phyloP scores from a whole-genome alignment of 1,140 invertebrate genomes.

The Mycetomoellerius zeteki region DNA sequence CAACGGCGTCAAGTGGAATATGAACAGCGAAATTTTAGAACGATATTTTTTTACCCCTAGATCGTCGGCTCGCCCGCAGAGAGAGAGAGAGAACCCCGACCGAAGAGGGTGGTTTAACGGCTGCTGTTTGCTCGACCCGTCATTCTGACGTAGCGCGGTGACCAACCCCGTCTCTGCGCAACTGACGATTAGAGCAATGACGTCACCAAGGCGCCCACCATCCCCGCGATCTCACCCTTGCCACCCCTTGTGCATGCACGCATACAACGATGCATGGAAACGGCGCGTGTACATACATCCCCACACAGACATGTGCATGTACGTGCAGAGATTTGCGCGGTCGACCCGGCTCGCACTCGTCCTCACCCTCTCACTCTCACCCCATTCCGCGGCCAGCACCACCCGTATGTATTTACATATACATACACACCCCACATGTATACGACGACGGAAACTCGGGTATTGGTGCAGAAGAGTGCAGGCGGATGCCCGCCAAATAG shows the following conservation, averaged over 20 bases:
- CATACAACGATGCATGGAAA: neutral
- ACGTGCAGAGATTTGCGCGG: slow-evolving; percentile 44
- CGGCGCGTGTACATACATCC: neutral
- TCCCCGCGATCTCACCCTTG: slow-evolving; percentile 37
- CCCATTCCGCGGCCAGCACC: slow-evolving; percentile 41
- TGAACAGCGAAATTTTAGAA: slow-evolving; percentile 19
- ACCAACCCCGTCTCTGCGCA: slow-evolving; percentile 72
- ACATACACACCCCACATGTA: neutral
- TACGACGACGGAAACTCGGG: slow-evolving; percentile 6
- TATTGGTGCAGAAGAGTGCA: slow-evolving; percentile 48
- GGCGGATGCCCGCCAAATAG: slow-evolving; percentile 8
- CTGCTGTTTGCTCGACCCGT: slow-evolving; percentile 62
- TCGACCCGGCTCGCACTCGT: slow-evolving; percentile 39
- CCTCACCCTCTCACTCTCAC: slow-evolving; percentile 8
- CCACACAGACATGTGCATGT: neutral
- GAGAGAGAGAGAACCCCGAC: slow-evolving; percentile 47
- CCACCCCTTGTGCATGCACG: neutral
- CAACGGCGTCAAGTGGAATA: neutral
- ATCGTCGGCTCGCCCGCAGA: slow-evolving; percentile 74
- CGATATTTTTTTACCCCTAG: slow-evolving; percentile 67
- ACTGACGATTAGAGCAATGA: slow-evolving; percentile 74
- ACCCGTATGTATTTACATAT: neutral
- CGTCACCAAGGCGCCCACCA: slow-evolving; percentile 68
- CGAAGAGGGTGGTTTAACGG: slow-evolving; percentile 71
- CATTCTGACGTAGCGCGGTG: slow-evolving; percentile 77